Conservation (phyloP, 2,113 vertebrate genomes). For the Choloepus hoffmanni region DNA sequence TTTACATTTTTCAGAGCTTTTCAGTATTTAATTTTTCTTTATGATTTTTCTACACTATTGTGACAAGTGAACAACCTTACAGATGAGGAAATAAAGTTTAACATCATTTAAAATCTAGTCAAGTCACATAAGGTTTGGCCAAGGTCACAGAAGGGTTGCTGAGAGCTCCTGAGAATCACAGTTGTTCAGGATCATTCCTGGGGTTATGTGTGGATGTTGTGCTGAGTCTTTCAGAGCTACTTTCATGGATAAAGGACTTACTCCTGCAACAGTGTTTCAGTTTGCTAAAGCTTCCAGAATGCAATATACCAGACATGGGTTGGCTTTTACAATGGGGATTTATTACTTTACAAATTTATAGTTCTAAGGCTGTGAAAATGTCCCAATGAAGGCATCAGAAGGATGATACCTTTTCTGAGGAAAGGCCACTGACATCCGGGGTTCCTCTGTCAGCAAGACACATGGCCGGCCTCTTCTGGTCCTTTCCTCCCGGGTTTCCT, state of each 20-base stretch:
- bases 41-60: background rate
- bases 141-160: background rate
- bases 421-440: too few species aligned
- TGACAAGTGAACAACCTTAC: background rate
- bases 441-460: too few species aligned
- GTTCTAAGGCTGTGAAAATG: too few species aligned
- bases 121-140: background rate
- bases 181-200: background rate
- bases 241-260: background rate
- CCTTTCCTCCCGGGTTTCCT: too few species aligned
- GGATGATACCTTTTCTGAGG: too few species aligned
- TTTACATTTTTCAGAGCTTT: conserved; percentile 12
- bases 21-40: conserved; percentile 13
- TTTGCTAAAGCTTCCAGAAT: too few species aligned
- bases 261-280: background rate
- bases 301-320: too few species aligned
- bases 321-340: too few species aligned
- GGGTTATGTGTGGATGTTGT: background rate
- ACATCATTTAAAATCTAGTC: background rate
- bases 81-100: conserved; percentile 34
- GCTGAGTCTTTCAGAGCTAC: background rate
- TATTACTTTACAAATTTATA: too few species aligned
- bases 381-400: too few species aligned
- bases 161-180: background rate
- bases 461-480: too few species aligned